Evolutionary conservation across 2,113 vertebrate species (phyloP), one percentile per base, ranked within the genome.

Genomic region (Azemiops feae): DNA sequence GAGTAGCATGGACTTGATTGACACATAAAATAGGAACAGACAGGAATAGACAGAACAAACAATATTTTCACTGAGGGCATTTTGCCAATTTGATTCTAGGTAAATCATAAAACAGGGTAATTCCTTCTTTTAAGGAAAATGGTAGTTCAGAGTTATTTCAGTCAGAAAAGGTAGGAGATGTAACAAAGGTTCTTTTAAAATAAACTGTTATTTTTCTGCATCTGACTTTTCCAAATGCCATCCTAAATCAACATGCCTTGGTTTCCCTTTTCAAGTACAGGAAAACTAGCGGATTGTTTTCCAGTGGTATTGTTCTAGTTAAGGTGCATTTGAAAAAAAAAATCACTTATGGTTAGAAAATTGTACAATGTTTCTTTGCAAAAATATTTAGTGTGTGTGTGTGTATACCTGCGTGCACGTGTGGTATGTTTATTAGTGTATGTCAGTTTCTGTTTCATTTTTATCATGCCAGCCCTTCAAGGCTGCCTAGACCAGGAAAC

Each of bases 1-100:
- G 90, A 96, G 93, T 92, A 93, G 89, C 20, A 60, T 18, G 23
- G 93, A 85, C 45, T 92, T 97, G 94, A 96, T 39, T 96, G 95
- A 93, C 96, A 96, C 81, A 18, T 0, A 25, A 12, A 11, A 92
- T 54, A 92, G 74, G 94, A 95, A 93, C 87, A 95, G 95, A 94
- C 43, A 92, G 39, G 92, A 58, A 60, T 25, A 30, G 27, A 69
- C 60, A 69, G 95, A 95, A 93, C 88, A 96, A 95, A 94, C 45
- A 92, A 34, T n/a, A 92, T 85, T 94, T 94, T 96, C 23, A 87
- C 0, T 0, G 20, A 39, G 45, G 22, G 64, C 85, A 43, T 20
- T 93, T 91, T 94, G 94, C 45, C 47, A 53, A 16, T 39, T 30
- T 47, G 14, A 93, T 92, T 64, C 91, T 91, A 81, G 39, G 20